A percentile compares a stretch with the other conserved stretches of the same genome.
Conservation (phyloP, 2,797 vertebrate genomes). For the Trachops cirrhosus region DNA sequence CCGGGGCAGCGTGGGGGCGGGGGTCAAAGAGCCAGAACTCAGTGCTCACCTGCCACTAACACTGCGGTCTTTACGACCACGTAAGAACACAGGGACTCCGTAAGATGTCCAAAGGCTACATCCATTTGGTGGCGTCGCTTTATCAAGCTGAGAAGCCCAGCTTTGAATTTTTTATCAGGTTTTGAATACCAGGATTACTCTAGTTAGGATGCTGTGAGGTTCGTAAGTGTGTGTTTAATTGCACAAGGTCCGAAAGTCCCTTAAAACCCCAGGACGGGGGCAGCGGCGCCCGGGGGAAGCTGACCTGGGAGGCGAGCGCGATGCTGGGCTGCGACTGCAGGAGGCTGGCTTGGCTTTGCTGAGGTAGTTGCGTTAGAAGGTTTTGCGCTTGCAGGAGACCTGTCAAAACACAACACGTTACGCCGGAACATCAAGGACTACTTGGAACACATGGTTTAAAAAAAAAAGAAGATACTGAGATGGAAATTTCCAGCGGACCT, state of each 20-base stretch:
- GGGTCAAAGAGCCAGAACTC: background rate
- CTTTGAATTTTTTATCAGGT: slow-evolving; percentile 3
- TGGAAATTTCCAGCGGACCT: background rate
- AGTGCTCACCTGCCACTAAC: background rate
- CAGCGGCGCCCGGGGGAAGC: slow-evolving; percentile 48
- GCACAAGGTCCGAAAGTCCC: background rate
- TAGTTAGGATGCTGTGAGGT: background rate
- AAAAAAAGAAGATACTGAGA: background rate
- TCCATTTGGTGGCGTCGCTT: background rate
- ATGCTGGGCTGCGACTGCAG: slow-evolving; percentile 98
- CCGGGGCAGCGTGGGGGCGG: background rate
- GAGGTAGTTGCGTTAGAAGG: slow-evolving; percentile 99
- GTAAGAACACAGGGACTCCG: background rate
- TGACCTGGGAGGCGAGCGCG: slow-evolving; percentile 97
- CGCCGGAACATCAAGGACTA: background rate
- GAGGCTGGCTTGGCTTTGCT: slow-evolving; percentile 99
- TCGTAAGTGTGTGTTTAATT: background rate
- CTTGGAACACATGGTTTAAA: background rate
- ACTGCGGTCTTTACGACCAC: background rate
- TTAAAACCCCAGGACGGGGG: background rate
- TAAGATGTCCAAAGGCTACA: background rate
- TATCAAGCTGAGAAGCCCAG: background rate
- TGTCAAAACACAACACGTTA: slow-evolving; percentile 71
- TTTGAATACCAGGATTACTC: background rate
- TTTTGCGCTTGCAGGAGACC: slow-evolving; percentile 97